Base-by-base conservation (phyloP, 2,888 invertebrate genomes). In the Dioctria rufipes region DNA sequence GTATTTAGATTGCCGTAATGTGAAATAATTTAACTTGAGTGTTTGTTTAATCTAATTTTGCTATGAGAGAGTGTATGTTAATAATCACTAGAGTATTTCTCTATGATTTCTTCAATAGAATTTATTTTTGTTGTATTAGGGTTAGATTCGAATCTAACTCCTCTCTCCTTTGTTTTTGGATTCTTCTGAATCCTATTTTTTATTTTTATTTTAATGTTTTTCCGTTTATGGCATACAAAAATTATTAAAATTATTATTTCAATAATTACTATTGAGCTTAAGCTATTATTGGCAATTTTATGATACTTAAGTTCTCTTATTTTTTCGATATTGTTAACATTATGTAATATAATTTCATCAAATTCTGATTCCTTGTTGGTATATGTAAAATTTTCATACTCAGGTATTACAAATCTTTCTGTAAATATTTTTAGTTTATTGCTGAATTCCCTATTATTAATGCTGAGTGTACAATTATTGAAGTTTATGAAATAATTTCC, bases 401-500 rank as follows among this genome's bases (percentile, higher is more conserved):
- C 39, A 6, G 43, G 67, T 46, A 69, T 43, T 46, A 69, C 25
- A 69, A 69, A 69, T 49, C 37, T 46, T 54, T 51, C 51, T 25
- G 51, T 71, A 54, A 71, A 71, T 54, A 54, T 4, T 54, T 39
- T 71, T 71, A 51, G 39, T 71, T 71, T 71, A 51, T 71, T 71
- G 13, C 54, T 54, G 37, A 71, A 71, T 51, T 71, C 54, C 37
- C 54, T 71, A 51, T 51, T 71, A 51, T 71, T 51, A 37, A 71
- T 54, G 4, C 8, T 25, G 42, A 71, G 5, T 6, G 51, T 71
- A 71, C 71, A 71, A 51, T 51, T 71, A 71, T 51, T 71, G 54
- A 71, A 54, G 43, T 71, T 71, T 51, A 71, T 71, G 51, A 71
- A 37, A 71, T 71, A 71, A 51, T 71, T 71, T 49, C 71, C 51